A percentile compares a stretch with the other conserved stretches of the same genome.
Evolutionary conservation across 2,113 vertebrate genomes (phyloP).

Genomic region (human): DNA sequence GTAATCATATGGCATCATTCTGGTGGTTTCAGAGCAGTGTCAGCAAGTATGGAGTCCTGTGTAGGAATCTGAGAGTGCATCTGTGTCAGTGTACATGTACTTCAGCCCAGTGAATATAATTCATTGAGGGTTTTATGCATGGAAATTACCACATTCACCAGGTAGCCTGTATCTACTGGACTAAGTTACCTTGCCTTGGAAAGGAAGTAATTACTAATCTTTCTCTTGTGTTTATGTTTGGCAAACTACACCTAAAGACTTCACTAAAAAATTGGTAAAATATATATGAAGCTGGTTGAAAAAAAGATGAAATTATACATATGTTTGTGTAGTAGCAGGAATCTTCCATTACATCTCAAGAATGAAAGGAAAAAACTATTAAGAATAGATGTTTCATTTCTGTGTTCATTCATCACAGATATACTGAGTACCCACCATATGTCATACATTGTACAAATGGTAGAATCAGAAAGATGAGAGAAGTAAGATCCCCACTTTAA

Average conservation of each 20-base stretch:
- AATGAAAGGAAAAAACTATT: neutral
- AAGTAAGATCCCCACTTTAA: neutral
- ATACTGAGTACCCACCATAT: neutral
- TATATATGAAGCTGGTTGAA: neutral
- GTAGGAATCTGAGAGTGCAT: neutral
- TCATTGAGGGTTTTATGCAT: neutral
- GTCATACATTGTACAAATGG: neutral
- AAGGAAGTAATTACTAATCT: constrained; percentile 29
- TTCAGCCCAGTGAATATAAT: neutral
- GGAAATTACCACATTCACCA: neutral
- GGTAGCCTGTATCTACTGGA: neutral
- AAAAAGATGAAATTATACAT: neutral
- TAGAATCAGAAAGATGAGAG: neutral
- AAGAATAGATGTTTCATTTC: neutral
- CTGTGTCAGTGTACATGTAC: neutral
- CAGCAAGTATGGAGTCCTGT: neutral
- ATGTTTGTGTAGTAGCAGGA: neutral
- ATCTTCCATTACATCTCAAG: neutral
- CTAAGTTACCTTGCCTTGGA: constrained; percentile 10
- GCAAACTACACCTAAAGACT: neutral
- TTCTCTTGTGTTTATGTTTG: neutral
- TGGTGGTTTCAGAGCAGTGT: constrained; percentile 50
- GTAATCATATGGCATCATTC: constrained; percentile 7
- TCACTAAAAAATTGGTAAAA: neutral
- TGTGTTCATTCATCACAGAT: neutral